Evolutionary conservation across 1,140 invertebrate genomes (phyloP), one percentile per base, ranked within the genome.

Genomic region (Drosophila sp.): DNA sequence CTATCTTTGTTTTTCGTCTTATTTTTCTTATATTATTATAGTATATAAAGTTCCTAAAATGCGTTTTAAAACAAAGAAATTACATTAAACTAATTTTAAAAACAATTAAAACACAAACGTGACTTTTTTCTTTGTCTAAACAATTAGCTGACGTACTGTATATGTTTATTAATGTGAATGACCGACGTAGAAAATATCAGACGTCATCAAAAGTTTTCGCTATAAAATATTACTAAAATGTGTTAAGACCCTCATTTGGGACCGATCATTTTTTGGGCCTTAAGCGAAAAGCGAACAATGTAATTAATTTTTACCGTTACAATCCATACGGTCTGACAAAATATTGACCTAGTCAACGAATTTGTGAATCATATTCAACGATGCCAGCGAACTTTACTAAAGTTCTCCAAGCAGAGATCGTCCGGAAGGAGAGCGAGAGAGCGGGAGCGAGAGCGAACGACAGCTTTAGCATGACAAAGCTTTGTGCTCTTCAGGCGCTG

Each of bases 341-440:
- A 78, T 78, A 78, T 87, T 86, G 81, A 86, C 81, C 81, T 87
- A 86, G 78, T 87, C 81, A 82, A 86, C 78, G 75, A 54, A 76
- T 69, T 75, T 70, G 27, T 72, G 70, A 78, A 78, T 72, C 58
- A 61, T 48, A 38, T 53, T 14, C 50, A 45, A 25, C 58, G 64
- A 38, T 43, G 16, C 21, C 11, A 56, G 43, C 11, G 34, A 58
- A 43, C 63, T 41, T 34, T 46, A 21, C 21, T 34, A 34, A 59
- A 59, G 45, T 61, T 48, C 18, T 25, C 9, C 16, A 43, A 59
- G 14, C 43, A 27, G 11, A 11, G 50, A 53, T 53, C 50, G 14
- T 11, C 29, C 34, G 13, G 36, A n/a, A 13, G 1, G 6, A 4
- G 11, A 38, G 34, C 4, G 7, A 36, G 34, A 36, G 8, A 36